A percentile compares a stretch with the other conserved stretches of the same genome.
Evolutionary conservation across 2,113 vertebrate species (phyloP).

Genomic region (Oreocharis arfaki): DNA sequence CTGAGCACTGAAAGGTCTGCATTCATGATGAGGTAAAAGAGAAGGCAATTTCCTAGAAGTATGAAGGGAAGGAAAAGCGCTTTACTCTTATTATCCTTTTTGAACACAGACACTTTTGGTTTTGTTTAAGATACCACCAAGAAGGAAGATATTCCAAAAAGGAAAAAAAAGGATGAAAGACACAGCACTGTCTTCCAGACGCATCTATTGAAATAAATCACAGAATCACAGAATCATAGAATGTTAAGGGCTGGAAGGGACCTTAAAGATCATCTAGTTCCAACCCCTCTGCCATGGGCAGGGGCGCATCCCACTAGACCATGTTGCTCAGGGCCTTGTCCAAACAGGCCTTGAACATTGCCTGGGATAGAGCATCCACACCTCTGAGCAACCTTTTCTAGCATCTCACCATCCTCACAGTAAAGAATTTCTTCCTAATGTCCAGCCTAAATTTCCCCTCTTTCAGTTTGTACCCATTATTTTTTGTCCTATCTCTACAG

Average conservation of each 20-base stretch:
- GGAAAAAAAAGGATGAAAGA: background rate
- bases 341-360: background rate
- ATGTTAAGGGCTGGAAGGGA: background rate
- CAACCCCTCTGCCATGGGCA: background rate
- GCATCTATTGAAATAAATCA: background rate
- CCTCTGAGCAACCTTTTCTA: background rate
- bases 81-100: background rate
- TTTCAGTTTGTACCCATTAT: background rate
- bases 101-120: background rate
- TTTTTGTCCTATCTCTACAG: background rate
- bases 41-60: background rate
- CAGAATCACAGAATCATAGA: background rate
- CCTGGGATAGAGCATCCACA: background rate
- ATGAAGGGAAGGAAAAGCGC: background rate
- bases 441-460: background rate
- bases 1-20: background rate
- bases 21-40: fast-evolving
- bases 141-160: background rate
- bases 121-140: background rate
- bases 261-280: background rate
- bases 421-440: background rate
- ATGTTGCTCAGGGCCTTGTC: background rate
- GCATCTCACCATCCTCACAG: background rate
- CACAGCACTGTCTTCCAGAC: background rate
- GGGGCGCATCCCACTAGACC: background rate